Evolutionary conservation across 2,888 invertebrate genomes (phyloP), one percentile per base, ranked within the genome.

Genomic region (Dyspetes luteomarginatus): DNA sequence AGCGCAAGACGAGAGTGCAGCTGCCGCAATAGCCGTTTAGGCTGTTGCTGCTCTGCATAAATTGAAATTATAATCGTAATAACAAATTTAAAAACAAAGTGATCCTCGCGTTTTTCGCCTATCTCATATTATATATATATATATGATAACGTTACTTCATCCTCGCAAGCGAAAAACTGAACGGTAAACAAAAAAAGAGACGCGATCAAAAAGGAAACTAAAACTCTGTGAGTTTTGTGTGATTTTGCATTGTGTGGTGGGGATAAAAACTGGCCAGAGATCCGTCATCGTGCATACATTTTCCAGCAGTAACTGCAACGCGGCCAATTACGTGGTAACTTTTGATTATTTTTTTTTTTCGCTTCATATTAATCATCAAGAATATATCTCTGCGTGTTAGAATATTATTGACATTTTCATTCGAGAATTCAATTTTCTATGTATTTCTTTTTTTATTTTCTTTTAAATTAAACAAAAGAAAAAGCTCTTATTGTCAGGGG

Each of bases 261-360:
- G 17, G 30, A 41, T 55, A 56, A 36, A 26, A 24, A 60, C n/a
- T n/a, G 55, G 12, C 65, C 65, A 78, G 77, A 78, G 28, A 60
- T 56, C 26, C 55, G 68, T 69, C 55, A 69, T 9, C 62, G 56
- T 19, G 17, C 50, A 41, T 68, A 55, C 55, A 26, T 45, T 55
- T 73, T 52, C 15, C 56, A 62, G 36, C 45, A 41, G 41, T n/a
- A 2, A 62, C 22, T 56, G 55, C 68, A 68, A 24, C 55, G n/a
- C n/a, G 26, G 48, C 62, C 55, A 69, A 78, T 73, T 74, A 68
- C 62, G 68, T 56, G 68, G 62, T 74, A 74, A 62, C 43, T 55
- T 30, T 30, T 30, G n/a, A 48, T 26, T 17, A 67, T 17, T 26
- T 43, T 24, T 58, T 52, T 15, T 72, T 15, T 48, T 48, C 17